Evolutionary conservation across 2,888 invertebrate species (phyloP), one percentile per base, ranked within the genome.

Genomic region (Rhaphigaster nebulosa): DNA sequence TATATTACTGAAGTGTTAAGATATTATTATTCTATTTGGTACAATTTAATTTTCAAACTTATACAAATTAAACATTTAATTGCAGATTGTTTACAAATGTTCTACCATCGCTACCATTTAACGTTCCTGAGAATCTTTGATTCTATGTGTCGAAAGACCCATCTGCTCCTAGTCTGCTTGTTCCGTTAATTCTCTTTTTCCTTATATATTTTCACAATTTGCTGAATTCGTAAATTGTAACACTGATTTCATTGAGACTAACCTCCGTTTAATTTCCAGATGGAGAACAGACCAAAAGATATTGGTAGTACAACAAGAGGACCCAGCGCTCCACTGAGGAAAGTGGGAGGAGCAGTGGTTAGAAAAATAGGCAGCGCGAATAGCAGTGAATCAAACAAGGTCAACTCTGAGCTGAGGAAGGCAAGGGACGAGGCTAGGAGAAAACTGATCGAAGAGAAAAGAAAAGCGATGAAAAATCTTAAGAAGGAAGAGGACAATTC

Each of bases 391-490:
- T 50, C 84, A n/a, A 91, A 92, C 89, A 93, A 93, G 92, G 93
- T 93, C 91, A 94, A 94, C 92, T 45, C 84, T 0, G 94, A 84
- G 45, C 23, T 84, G n/a, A 95, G 92, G 94, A 92, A 93, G 95
- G 92, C 94, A 96, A 3, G 97, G 96, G 95, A 95, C 92, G 95
- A 95, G 92, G 97, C 97, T 80, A 95, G 98, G 92, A 96, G 96
- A 93, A 96, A 97, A 92, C 95, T 98, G 95, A 94, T 98, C 92
- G 98, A 98, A 93, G 97, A 95, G 93, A 96, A 95, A 93, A 95
- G 97, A 93, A 94, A 95, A 92, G 96, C 95, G 18, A 95, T 95
- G 95, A 91, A 91, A 87, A 89, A 91, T 45, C 8, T 60, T 0
- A 88, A 87, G 41, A 87, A 91, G 50, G 88, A 65, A 41, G 80